Base-by-base conservation (phyloP, 2,113 vertebrate species). In the Leptosomus discolor region DNA sequence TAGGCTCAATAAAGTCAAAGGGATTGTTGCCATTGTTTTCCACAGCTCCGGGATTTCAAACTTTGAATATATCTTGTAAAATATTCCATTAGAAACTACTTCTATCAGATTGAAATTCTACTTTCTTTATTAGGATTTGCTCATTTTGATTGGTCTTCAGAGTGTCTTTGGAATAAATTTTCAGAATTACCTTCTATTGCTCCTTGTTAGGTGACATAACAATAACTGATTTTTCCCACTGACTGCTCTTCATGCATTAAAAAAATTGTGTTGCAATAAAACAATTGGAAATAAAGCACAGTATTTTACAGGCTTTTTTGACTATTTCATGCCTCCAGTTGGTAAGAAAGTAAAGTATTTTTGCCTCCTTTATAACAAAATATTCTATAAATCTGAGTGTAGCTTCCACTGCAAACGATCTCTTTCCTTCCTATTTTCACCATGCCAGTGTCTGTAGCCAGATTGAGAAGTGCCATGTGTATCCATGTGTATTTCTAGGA, bases 401-500 rank as follows among this genome's bases (percentile, higher is more conserved):
- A 63, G 21, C 45, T 95, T 80, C 71, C 24, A 85, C 51, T 90
- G 60, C 34, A 78, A 73, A 96, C 43, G 17, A 93, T 8, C 64
- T 78, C 29, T 71, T 94, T 90, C 60, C 5, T 56, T 88, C 65
- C 91, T 19, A 15, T 92, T 94, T 85, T 78, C 29, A n/a, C n/a
- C n/a, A n/a, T n/a, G n/a, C 54, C 43, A 63, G 45, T 54, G 43
- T 67, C 78, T 77, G 63, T 81, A 86, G 87, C 67, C 64, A 92
- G 87, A 84, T 64, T 43, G 76, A 85, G 76, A 39, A 85, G 36
- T 79, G 12, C 56, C 88, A 54, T 54, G 23, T 43, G 56, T 64
- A 69, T 82, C 70, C 83, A 90, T 97, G 96, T 70, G 45, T 74
- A 48, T 91, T 85, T 97, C 79, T 53, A 91, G 34, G 64, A 92